Evolutionary conservation across 2,888 invertebrate species (phyloP).

Genomic region (Epistrophella euchroma): DNA sequence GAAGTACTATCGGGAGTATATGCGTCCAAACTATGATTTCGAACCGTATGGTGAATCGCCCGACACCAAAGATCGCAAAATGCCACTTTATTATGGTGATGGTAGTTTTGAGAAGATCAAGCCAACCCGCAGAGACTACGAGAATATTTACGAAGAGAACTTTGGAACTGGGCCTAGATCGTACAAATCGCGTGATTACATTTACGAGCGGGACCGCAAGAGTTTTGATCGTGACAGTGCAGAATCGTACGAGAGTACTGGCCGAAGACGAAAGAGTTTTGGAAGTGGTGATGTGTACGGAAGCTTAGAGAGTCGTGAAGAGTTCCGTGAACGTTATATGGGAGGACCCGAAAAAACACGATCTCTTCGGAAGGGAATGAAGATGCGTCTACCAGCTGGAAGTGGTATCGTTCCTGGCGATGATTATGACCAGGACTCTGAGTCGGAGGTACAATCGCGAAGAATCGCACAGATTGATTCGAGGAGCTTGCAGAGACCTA

Average conservation of each 20-base stretch:
- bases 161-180: slow-evolving; percentile 67
- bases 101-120: slow-evolving; percentile 76
- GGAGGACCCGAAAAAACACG: slow-evolving; percentile 81
- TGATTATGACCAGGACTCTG: slow-evolving; percentile 85
- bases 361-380: slow-evolving; percentile 81
- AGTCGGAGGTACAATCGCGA: slow-evolving; percentile 83
- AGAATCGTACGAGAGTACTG: slow-evolving; percentile 83
- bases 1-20: slow-evolving; percentile 82
- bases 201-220: slow-evolving; percentile 83
- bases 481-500: slow-evolving; percentile 82
- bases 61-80: slow-evolving; percentile 77
- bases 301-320: slow-evolving; percentile 83
- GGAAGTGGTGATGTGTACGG: slow-evolving; percentile 84
- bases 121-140: slow-evolving; percentile 80
- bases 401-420: slow-evolving; percentile 80
- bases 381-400: slow-evolving; percentile 78
- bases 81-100: slow-evolving; percentile 76
- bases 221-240: slow-evolving; percentile 84
- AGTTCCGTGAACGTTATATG: slow-evolving; percentile 83
- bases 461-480: slow-evolving; percentile 77
- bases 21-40: slow-evolving; percentile 82
- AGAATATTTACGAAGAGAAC: slow-evolving; percentile 81
- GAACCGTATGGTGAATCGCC: slow-evolving; percentile 79
- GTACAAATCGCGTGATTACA: slow-evolving; percentile 81
- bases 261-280: slow-evolving; percentile 82